A percentile compares a stretch with the other conserved stretches of the same genome.
These are phyloP conservation scores for Leucophenga maculata DNA, from an alignment of 2,888 invertebrate species.

Conservation along the genomic window DNA sequence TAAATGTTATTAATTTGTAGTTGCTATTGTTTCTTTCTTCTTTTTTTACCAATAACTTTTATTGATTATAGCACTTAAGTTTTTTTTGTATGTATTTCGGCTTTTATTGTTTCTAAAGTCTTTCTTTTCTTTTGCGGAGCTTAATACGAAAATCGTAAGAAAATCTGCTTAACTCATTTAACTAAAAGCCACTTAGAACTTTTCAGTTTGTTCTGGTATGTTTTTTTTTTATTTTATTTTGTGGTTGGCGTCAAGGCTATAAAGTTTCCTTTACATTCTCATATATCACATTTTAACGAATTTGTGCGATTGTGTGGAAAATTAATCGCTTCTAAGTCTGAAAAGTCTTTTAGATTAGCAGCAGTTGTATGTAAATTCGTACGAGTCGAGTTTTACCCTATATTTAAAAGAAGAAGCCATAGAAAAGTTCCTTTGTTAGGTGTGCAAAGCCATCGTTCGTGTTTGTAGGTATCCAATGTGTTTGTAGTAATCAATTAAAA, in stretches of 20 bases:
- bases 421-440: no score
- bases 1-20: slow-evolving; percentile 16
- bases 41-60: no score
- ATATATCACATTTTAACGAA: no score
- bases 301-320: no score
- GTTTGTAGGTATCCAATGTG: no score
- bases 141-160: slow-evolving; percentile 41
- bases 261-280: no score
- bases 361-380: no score
- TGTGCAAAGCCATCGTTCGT: no score
- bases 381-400: no score
- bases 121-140: background rate
- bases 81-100: background rate
- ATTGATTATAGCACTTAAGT: background rate
- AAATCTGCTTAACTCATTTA: slow-evolving; percentile 61
- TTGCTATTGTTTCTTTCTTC: background rate
- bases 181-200: slow-evolving; percentile 41
- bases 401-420: no score
- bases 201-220: slow-evolving; percentile 18
- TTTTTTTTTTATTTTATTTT: background rate
- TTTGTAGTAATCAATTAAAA: slow-evolving; percentile 3
- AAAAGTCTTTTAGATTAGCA: no score
- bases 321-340: no score
- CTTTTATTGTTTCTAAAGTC: background rate
- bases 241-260: background rate